These are phyloP conservation scores for Paelopatides confundens DNA, from an alignment of 53 echinoderm and acorn worm genomes.

Conservation along the genomic window DNA sequence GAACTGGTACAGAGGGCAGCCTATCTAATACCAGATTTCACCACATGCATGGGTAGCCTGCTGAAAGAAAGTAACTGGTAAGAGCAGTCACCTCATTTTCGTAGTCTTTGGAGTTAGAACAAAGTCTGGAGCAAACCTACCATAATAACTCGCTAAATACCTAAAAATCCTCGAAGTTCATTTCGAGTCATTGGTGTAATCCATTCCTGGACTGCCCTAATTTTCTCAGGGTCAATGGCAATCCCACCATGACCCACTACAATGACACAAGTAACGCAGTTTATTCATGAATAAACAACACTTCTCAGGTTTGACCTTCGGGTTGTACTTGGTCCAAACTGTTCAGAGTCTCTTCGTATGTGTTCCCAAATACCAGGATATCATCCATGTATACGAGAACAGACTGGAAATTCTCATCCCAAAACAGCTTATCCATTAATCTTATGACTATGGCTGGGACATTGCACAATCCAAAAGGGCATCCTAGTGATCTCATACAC, in stretches of 20 bases:
- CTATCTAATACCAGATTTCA: too few species aligned
- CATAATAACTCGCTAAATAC: constrained; percentile 62
- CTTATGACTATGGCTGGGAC: constrained; percentile 75
- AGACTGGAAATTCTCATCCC: constrained; percentile 73
- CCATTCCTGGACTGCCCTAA: constrained; percentile 60
- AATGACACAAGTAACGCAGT: constrained; percentile 56
- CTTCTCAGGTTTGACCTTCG: constrained; percentile 71
- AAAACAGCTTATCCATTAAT: constrained; percentile 74
- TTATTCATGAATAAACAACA: constrained; percentile 63
- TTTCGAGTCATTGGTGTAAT: constrained; percentile 39
- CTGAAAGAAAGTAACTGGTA: too few species aligned
- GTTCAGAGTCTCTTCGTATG: constrained; percentile 63
- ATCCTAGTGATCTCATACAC: constrained; percentile 65
- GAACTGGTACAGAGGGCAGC: too few species aligned
- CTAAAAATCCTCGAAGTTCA: constrained; percentile 52
- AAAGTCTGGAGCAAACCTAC: constrained; percentile 57
- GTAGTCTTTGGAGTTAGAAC: constrained; percentile 39
- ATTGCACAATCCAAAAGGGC: constrained; percentile 73
- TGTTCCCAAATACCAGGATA: constrained; percentile 74
- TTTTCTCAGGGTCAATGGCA: constrained; percentile 67
- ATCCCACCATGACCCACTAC: constrained; percentile 50
- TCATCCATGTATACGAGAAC: constrained; percentile 67
- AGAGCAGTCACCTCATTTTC: constrained; percentile 29
- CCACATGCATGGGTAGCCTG: too few species aligned
- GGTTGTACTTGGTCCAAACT: constrained; percentile 48